Percentiles rank a stretch among this genome's conserved stretches.
Evolutionary conservation across 2,797 vertebrate species (phyloP).

Genomic region (Sebastes vulpes): DNA sequence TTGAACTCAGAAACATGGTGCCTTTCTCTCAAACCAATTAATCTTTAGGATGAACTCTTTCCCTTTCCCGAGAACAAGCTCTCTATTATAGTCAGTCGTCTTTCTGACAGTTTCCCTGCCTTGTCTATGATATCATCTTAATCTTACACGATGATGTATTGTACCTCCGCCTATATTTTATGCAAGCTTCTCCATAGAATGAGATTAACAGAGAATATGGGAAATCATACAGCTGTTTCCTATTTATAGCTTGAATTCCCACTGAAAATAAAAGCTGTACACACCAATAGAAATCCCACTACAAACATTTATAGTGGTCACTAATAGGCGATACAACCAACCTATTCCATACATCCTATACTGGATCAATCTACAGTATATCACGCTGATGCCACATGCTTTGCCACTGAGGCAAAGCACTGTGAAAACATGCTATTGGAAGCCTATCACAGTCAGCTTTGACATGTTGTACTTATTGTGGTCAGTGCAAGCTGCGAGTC

Average conservation of each 20-base stretch:
- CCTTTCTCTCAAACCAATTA: slow-evolving; percentile 84
- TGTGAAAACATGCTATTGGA: background rate
- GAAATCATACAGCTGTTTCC: background rate
- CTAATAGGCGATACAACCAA: too few relatives aligned
- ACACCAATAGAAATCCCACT: background rate
- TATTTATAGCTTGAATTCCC: background rate
- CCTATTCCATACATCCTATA: too few relatives aligned
- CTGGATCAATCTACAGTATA: too few relatives aligned
- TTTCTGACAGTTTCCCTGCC: slow-evolving; percentile 46
- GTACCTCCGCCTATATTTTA: slow-evolving; percentile 1
- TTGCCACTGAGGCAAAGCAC: background rate
- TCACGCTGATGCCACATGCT: background rate
- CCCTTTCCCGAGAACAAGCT: slow-evolving; percentile 68
- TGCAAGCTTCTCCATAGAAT: background rate
- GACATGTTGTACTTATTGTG: background rate
- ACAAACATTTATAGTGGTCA: background rate
- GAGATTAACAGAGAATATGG: background rate
- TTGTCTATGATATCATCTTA: slow-evolving; percentile 54
- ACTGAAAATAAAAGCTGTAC: background rate
- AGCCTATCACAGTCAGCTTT: background rate
- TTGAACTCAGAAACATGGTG: slow-evolving; percentile 79
- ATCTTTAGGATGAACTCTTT: slow-evolving; percentile 81
- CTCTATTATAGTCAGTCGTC: slow-evolving; percentile 56
- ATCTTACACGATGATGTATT: slow-evolving; percentile 19
- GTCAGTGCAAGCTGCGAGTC: background rate